Percentiles rank a stretch among this genome's conserved stretches.
Conservation (phyloP, 1,140 invertebrate species). For the Drosophila dunni region DNA sequence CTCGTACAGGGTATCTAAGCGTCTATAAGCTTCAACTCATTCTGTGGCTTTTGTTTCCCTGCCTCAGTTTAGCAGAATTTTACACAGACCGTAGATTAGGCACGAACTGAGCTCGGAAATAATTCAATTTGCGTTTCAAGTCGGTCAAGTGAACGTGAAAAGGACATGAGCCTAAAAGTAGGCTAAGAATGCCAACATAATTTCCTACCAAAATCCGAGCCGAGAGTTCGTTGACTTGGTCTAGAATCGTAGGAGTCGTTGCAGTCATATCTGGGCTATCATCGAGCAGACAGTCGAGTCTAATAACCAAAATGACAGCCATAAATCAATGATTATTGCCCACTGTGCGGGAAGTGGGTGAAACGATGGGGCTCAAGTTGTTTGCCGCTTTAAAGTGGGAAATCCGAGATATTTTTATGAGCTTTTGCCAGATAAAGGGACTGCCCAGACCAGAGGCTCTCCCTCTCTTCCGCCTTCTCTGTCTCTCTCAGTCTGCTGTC, state of each 20-base stretch:
- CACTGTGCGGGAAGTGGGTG: conserved; percentile 17
- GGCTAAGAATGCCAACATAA: conserved; percentile 28
- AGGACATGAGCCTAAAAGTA: conserved; percentile 28
- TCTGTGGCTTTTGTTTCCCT: background rate
- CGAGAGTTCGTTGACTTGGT: conserved; percentile 34
- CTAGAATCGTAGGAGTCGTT: background rate
- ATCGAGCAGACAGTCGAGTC: conserved; percentile 34
- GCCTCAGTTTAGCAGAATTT: background rate
- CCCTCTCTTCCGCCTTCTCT: background rate
- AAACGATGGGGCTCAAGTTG: conserved; percentile 18
- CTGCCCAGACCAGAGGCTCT: conserved; percentile 33
- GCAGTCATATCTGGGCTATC: conserved; percentile 2
- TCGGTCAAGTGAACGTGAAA: conserved; percentile 44
- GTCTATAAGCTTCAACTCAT: background rate
- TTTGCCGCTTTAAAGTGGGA: conserved; percentile 47
- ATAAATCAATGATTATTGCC: conserved; percentile 73
- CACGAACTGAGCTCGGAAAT: conserved; percentile 48
- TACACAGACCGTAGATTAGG: conserved; percentile 39
- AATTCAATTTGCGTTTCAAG: conserved; percentile 55
- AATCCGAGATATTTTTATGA: conserved; percentile 57
- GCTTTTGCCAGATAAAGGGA: conserved; percentile 44
- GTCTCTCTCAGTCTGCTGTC: background rate
- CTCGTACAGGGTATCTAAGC: background rate
- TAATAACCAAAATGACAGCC: conserved; percentile 52
- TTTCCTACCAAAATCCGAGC: conserved; percentile 16